phyloP scores from a whole-genome alignment of 2,797 vertebrate species.

The Onychomys leucogaster region DNA sequence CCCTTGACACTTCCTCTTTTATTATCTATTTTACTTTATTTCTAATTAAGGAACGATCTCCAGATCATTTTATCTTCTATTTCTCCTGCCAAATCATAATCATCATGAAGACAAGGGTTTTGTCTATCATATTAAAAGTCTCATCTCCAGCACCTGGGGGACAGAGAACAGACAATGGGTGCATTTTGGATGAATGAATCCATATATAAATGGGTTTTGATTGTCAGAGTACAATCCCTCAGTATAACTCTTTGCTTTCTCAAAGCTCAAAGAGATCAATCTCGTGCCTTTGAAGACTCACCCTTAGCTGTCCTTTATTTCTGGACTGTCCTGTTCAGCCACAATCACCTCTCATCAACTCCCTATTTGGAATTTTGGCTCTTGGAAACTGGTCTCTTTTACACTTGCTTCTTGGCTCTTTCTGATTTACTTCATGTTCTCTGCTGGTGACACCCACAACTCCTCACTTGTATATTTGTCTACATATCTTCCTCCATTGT shows the following conservation, averaged over 20 bases:
- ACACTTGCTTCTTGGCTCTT: neutral
- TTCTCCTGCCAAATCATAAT: neutral
- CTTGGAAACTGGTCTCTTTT: too few species aligned
- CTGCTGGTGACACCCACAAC: neutral
- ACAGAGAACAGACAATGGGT: fast-evolving
- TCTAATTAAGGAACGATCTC: neutral
- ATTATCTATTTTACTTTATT: neutral
- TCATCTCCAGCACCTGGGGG: neutral
- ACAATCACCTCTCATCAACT: too few species aligned
- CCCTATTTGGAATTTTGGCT: neutral
- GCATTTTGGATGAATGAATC: neutral
- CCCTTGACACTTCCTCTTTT: neutral
- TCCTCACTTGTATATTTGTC: neutral
- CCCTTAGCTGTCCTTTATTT: neutral
- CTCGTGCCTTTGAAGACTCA: neutral
- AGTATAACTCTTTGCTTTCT: neutral
- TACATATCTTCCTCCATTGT: neutral
- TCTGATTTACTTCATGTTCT: neutral
- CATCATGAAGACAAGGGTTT: neutral
- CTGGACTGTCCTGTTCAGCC: neutral
- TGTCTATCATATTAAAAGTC: neutral
- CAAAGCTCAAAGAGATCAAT: neutral
- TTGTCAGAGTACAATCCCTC: neutral
- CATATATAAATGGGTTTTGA: neutral
- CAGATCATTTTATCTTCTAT: neutral